Percentiles rank a stretch among this genome's conserved stretches.
Conservation (phyloP, 1,140 invertebrate genomes). For the Drepana arcuata region DNA sequence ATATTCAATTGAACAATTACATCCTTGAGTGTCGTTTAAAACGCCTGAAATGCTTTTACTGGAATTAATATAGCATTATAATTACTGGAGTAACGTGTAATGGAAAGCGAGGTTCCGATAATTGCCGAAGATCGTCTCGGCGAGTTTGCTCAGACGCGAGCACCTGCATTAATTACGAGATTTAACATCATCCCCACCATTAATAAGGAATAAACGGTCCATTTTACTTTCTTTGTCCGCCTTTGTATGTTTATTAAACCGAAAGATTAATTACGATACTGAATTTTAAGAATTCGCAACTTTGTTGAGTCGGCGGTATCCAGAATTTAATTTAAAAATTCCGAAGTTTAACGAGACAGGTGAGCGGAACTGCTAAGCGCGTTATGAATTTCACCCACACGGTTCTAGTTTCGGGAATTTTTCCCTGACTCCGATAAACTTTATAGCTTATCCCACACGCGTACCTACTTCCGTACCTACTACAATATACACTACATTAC, state of each 20-base stretch:
- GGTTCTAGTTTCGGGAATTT: slow-evolving; percentile 58
- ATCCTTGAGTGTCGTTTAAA: slow-evolving; percentile 20
- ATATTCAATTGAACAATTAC: slow-evolving; percentile 19
- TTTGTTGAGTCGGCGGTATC: slow-evolving; percentile 54
- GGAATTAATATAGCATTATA: slow-evolving; percentile 39
- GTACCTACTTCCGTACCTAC: slow-evolving; percentile 15
- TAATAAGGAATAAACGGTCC: slow-evolving; percentile 54
- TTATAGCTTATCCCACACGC: slow-evolving; percentile 52
- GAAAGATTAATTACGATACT: slow-evolving; percentile 60
- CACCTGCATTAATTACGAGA: slow-evolving; percentile 64
- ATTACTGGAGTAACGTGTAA: slow-evolving; percentile 34
- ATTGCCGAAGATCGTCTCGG: slow-evolving; percentile 32
- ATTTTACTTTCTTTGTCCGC: slow-evolving; percentile 35
- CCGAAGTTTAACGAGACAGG: slow-evolving; percentile 66
- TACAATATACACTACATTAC: background rate
- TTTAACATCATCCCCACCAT: slow-evolving; percentile 52
- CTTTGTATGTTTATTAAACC: slow-evolving; percentile 52
- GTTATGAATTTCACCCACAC: slow-evolving; percentile 61
- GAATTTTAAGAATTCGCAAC: slow-evolving; percentile 66
- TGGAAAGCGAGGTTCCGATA: slow-evolving; percentile 42
- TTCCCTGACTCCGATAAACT: slow-evolving; percentile 45
- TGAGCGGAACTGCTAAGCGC: slow-evolving; percentile 60
- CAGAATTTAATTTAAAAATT: slow-evolving; percentile 71
- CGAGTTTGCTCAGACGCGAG: slow-evolving; percentile 31
- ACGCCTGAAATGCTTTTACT: slow-evolving; percentile 24